phyloP scores from a whole-genome alignment of 2,888 invertebrate species.

The Eupithecia subumbrata region DNA sequence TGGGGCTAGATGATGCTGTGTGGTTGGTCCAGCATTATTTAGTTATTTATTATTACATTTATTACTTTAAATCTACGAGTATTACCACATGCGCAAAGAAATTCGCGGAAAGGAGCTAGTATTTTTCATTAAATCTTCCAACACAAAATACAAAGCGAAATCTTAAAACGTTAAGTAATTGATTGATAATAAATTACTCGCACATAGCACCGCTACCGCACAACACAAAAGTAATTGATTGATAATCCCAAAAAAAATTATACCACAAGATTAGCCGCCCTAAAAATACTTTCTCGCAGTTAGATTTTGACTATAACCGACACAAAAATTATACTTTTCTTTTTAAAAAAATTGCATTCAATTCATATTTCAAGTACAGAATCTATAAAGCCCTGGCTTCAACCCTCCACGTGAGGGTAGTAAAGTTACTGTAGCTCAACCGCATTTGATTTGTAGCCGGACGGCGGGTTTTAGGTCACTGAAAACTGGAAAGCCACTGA shows the following conservation, averaged over 20 bases:
- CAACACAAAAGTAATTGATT: no score
- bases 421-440: background rate
- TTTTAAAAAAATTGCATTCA: background rate
- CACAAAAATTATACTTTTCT: background rate
- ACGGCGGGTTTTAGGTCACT: background rate
- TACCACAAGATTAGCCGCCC: background rate
- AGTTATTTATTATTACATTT: no score
- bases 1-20: no score
- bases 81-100: background rate
- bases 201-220: no score
- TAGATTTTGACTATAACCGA: background rate
- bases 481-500: background rate
- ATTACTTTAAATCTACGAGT: background rate
- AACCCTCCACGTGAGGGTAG: background rate
- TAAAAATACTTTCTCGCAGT: background rate
- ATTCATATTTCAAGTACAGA: background rate
- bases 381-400: background rate
- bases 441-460: constrained; percentile 8
- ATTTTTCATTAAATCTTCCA: no score
- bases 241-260: no score
- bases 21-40: no score
- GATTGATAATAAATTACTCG: no score
- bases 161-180: no score
- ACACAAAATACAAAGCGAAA: no score
- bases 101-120: no score